phyloP scores from a whole-genome alignment of 23 tunicate species.

The Styela plicata region DNA sequence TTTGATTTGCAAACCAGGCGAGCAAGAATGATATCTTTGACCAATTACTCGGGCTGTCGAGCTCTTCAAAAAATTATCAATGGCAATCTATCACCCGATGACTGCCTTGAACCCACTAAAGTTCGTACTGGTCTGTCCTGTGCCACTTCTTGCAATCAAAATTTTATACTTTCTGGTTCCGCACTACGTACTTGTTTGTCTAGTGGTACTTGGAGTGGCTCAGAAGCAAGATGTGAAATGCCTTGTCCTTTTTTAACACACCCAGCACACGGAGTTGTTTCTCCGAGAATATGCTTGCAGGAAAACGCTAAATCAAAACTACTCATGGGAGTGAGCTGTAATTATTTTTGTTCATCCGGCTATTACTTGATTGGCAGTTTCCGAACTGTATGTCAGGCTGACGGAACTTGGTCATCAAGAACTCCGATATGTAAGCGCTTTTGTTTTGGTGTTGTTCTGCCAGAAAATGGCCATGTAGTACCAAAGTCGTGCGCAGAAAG shows the following conservation, averaged over 20 bases:
- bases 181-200: slow-evolving; percentile 25
- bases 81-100: slow-evolving; percentile 15
- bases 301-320: not conserved
- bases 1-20: not conserved
- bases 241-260: not conserved
- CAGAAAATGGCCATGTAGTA: slow-evolving; percentile 23
- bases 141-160: not conserved
- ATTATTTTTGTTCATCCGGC: slow-evolving; percentile 14
- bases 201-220: slow-evolving; percentile 47
- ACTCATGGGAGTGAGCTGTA: slow-evolving; percentile 8
- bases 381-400: slow-evolving; percentile 16
- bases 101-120: not conserved
- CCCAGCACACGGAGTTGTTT: not conserved
- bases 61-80: not conserved
- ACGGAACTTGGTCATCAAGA: slow-evolving; percentile 42
- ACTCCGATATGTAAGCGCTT: slow-evolving; percentile 43
- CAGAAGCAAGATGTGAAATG: slow-evolving; percentile 9
- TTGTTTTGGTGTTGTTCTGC: slow-evolving; percentile 26
- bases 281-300: not conserved
- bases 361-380: slow-evolving; percentile 27
- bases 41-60: not conserved
- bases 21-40: not conserved
- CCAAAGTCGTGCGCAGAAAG: slow-evolving; percentile 18
- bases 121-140: slow-evolving; percentile 9
- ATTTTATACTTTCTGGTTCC: slow-evolving; percentile 19